Conservation (phyloP, 2,113 vertebrate species). For the Cephalopterus ornatus region DNA sequence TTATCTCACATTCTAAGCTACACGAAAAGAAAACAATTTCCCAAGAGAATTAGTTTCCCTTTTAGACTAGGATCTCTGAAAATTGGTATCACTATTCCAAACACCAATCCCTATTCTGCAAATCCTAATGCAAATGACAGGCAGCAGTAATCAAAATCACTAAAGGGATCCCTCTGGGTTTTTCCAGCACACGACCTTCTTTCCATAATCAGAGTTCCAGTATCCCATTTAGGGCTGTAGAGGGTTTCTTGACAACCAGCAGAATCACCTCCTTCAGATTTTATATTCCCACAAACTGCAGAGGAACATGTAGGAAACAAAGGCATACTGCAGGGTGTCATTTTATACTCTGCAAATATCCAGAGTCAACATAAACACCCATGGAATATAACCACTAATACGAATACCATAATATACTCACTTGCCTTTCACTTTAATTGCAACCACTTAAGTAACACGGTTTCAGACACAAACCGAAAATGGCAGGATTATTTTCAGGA, state of each 20-base stretch:
- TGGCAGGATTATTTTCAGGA: not conserved
- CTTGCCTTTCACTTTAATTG: rapidly evolving
- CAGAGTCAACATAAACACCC: not conserved
- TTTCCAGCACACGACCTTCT: not conserved
- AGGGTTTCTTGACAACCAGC: slow-evolving; percentile 3
- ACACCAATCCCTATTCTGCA: slow-evolving; percentile 30
- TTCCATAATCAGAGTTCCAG: slow-evolving; percentile 35
- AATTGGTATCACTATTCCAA: slow-evolving; percentile 5
- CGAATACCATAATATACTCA: rapidly evolving
- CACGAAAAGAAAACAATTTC: slow-evolving; percentile 29
- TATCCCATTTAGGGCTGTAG: not conserved
- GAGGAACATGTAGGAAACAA: not conserved
- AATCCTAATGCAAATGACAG: slow-evolving; percentile 10
- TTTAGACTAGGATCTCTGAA: slow-evolving; percentile 11
- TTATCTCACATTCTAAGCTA: slow-evolving; percentile 27
- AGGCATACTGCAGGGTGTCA: not conserved
- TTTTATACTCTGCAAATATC: not conserved
- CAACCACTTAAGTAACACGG: not conserved
- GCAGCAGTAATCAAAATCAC: slow-evolving; percentile 36
- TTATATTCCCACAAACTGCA: not conserved
- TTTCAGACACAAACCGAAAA: not conserved
- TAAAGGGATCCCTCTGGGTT: slow-evolving; percentile 21
- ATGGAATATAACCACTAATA: not conserved
- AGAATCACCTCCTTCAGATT: not conserved
- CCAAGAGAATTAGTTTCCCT: slow-evolving; percentile 1